Conservation (phyloP, 2,888 invertebrate genomes). For the Sarcophaga subvicina region DNA sequence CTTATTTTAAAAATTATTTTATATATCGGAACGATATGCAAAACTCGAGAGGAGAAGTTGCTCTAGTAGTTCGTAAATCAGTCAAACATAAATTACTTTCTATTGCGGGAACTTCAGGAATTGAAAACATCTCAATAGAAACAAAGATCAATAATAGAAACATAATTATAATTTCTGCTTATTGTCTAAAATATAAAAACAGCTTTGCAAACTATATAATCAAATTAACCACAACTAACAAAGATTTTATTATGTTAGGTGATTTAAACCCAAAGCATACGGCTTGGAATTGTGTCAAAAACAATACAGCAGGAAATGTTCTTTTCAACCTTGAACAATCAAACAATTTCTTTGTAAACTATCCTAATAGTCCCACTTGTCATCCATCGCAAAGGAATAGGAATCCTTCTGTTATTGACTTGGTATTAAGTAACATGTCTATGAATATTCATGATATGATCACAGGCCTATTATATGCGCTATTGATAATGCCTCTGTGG, state of each 20-base stretch:
- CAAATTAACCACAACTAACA: not conserved
- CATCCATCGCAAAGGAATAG: slow-evolving; percentile 22
- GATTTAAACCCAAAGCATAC: too few relatives aligned
- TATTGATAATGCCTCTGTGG: not conserved
- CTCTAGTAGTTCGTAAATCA: not conserved
- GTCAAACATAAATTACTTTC: not conserved
- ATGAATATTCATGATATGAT: not conserved
- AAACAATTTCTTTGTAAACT: slow-evolving; percentile 19
- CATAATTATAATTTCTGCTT: not conserved
- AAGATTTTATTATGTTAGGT: not conserved
- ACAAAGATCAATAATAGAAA: not conserved
- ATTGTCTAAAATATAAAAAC: not conserved
- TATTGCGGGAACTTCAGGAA: not conserved
- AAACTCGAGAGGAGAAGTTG: not conserved
- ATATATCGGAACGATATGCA: slow-evolving; percentile 8
- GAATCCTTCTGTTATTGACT: slow-evolving; percentile 14
- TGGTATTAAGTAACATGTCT: slow-evolving; percentile 14
- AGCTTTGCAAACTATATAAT: not conserved
- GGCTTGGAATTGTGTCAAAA: not conserved
- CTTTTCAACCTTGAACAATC: slow-evolving; percentile 10
- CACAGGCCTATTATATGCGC: slow-evolving; percentile 1
- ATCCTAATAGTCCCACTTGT: slow-evolving; percentile 6
- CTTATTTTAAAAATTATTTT: slow-evolving; percentile 14
- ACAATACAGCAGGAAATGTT: slow-evolving; percentile 16
- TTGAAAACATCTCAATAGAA: slow-evolving; percentile 4